Conservation (phyloP, 2,113 vertebrate genomes). For the Clarias magur region DNA sequence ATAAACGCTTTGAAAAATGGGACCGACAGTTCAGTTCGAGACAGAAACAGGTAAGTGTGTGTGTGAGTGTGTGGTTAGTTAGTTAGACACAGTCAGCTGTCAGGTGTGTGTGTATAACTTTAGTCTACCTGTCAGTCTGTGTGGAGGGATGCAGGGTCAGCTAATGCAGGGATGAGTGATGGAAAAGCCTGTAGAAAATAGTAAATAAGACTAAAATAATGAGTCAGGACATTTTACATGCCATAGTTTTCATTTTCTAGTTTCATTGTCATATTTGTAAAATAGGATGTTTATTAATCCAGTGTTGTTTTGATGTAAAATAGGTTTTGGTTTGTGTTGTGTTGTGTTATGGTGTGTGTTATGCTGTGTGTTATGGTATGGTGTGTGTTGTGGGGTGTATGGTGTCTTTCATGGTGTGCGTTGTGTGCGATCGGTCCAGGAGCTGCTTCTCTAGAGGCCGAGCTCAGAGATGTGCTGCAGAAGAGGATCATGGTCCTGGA, state of each 20-base stretch:
- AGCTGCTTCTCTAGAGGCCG: conserved; percentile 64
- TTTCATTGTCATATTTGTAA: neutral
- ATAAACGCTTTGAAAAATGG: neutral
- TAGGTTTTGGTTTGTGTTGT: neutral
- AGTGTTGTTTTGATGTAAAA: neutral
- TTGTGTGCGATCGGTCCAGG: conserved; percentile 9
- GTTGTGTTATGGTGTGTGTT: neutral
- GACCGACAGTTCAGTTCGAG: conserved; percentile 1
- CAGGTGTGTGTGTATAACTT: neutral
- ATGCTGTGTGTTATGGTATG: neutral
- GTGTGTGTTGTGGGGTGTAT: too few species aligned
- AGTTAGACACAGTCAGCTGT: neutral
- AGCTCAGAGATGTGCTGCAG: conserved; percentile 78
- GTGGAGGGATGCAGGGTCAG: neutral
- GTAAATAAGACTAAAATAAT: neutral
- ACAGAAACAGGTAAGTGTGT: conserved; percentile 23
- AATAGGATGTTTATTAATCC: neutral
- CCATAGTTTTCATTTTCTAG: neutral
- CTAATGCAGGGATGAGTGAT: neutral
- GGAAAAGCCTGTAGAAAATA: neutral
- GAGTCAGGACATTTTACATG: neutral
- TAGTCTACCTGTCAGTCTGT: neutral
- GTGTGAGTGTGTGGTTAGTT: neutral
- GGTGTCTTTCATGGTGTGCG: neutral
- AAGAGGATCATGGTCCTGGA: conserved; percentile 92